Base-by-base conservation (phyloP, 2,113 vertebrate species). In the Thamnophis sirtalis region DNA sequence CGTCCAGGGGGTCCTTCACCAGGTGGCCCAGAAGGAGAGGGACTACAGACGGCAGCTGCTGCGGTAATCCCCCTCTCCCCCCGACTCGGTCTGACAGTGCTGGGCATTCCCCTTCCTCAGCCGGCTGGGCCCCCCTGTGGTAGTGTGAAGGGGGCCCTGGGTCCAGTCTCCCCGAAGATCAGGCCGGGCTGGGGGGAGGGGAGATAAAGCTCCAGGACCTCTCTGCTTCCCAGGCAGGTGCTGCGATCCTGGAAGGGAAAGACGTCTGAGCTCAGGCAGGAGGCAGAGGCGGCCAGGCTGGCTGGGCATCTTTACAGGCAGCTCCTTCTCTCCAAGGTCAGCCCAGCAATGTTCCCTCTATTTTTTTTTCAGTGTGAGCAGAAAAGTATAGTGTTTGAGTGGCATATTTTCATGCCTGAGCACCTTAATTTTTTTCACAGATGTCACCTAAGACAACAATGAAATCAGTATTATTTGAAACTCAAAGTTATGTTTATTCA, bases 211-310 rank as follows among this genome's bases (percentile, higher is more conserved):
- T 43, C 43, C 43, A 43, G 43, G 43, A 3, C 43, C 53, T 68
- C 0, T 15, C 92, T 95, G 68, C 2, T 63, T 49, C 48, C 58
- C 91, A 98, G 98, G 73, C 93, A 88, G 24, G 80, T 93, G 17
- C 89, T 99, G 21, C 80, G 0, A 91, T 92, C 60, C 0, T 99
- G 98, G 99, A 98, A 96, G 93, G 95, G 96, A 91, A 98, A 98
- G 26, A 84, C 96, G 0, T 33, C 80, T 26, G 93, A 95, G 53
- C 92, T 68, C 90, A 73, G 13, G 21, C 68, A 54, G 50, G 95
- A 97, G 91, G 96, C 92, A 3, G 92, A 95, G 26, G 96, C 95
- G 54, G 92, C 95, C 21, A 54, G 38, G 33, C 60, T 0, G 93
- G 98, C 98, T 84, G 92, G 95, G 54, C 92, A 93, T 87, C 98